Percentiles rank a stretch among this genome's conserved stretches.
These are phyloP conservation scores for Gadopsis bispinosus DNA, from an alignment of 2,797 vertebrate genomes.

Conservation along the genomic window DNA sequence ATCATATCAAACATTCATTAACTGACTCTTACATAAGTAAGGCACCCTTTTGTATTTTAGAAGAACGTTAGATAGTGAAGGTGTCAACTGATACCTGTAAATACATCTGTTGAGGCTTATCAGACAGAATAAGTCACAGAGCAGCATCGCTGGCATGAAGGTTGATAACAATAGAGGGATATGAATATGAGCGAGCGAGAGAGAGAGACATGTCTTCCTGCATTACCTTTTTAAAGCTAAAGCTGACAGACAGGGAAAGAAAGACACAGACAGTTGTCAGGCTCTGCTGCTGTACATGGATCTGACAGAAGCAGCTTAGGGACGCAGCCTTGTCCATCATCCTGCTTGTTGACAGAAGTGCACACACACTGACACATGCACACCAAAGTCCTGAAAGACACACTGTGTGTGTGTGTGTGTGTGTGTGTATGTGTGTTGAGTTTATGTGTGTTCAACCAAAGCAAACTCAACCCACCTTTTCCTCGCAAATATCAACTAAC, in stretches of 20 bases:
- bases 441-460: slow-evolving; percentile 2
- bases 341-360: slow-evolving; percentile 55
- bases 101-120: slow-evolving; percentile 15
- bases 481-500: slow-evolving; percentile 1
- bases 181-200: neutral
- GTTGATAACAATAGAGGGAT: slow-evolving; percentile 18
- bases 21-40: neutral
- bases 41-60: neutral
- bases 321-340: slow-evolving; percentile 76
- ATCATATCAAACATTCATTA: too few species aligned
- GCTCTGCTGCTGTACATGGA: slow-evolving; percentile 53
- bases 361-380: slow-evolving; percentile 30
- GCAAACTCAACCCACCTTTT: slow-evolving; percentile 7
- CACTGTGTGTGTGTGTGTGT: slow-evolving; percentile 24
- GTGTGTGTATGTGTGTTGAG: slow-evolving; percentile 8
- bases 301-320: slow-evolving; percentile 77
- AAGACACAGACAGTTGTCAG: slow-evolving; percentile 63
- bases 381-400: slow-evolving; percentile 45
- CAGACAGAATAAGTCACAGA: slow-evolving; percentile 12
- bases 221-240: slow-evolving; percentile 53
- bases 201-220: slow-evolving; percentile 50
- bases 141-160: neutral
- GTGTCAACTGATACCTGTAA: slow-evolving; percentile 8
- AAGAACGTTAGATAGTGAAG: neutral
- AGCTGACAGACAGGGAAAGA: slow-evolving; percentile 36